Conservation (phyloP, 2,888 invertebrate genomes). For the Protophormia terraenovae region DNA sequence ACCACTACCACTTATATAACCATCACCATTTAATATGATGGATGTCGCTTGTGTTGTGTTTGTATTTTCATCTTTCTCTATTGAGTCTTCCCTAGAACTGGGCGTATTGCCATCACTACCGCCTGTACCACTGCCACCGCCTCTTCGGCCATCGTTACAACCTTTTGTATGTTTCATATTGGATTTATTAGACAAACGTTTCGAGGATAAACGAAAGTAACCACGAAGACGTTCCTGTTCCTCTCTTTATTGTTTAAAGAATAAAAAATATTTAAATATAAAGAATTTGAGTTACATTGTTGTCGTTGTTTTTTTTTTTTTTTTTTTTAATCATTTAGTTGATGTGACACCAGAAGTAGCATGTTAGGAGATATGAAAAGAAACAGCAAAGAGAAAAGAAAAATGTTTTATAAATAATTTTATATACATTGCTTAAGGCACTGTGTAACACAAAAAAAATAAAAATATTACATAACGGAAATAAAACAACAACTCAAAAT, state of each 20-base stretch:
- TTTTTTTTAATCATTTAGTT: neutral
- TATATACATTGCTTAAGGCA: neutral
- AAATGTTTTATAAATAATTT: conserved; percentile 7
- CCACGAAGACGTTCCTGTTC: conserved; percentile 84
- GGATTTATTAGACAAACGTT: conserved; percentile 79
- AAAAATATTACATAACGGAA: neutral
- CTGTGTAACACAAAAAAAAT: neutral
- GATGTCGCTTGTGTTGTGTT: conserved; percentile 77
- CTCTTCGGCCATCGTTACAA: conserved; percentile 67
- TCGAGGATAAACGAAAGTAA: conserved; percentile 83
- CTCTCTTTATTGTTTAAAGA: conserved; percentile 78
- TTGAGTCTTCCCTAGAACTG: conserved; percentile 79
- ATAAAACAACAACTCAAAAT: neutral
- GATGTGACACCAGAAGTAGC: neutral
- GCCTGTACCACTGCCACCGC: conserved; percentile 8
- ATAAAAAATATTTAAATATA: neutral
- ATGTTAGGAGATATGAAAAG: neutral
- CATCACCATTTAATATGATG: conserved; percentile 70
- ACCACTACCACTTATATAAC: conserved; percentile 25
- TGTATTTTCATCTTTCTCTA: conserved; percentile 78
- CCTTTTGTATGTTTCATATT: conserved; percentile 37
- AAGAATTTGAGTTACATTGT: neutral
- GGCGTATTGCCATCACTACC: conserved; percentile 63
- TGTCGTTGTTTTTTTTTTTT: neutral
- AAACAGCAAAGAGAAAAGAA: conserved; percentile 5